These are phyloP conservation scores for Mechanitis messenoides DNA, from an alignment of 2,888 invertebrate genomes.

Conservation along the genomic window DNA sequence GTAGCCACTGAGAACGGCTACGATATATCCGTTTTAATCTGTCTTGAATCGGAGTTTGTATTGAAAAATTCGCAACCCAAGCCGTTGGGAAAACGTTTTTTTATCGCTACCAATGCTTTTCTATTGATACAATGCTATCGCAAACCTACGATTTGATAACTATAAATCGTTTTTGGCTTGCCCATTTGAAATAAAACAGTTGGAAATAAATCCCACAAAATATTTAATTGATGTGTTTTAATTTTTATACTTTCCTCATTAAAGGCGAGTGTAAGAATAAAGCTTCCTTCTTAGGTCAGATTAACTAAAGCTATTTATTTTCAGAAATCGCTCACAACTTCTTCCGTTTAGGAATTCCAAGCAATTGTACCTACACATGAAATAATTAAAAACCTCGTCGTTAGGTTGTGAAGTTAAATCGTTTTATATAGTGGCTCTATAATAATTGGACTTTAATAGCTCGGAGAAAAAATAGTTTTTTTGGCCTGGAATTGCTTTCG, in stretches of 20 bases:
- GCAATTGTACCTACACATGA: not conserved
- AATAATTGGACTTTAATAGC: conserved; percentile 7
- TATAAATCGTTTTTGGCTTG: not conserved
- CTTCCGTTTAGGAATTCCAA: not conserved
- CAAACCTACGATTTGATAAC: not conserved
- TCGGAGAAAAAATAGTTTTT: not conserved
- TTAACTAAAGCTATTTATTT: conserved; percentile 21
- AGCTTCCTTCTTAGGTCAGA: conserved; percentile 15
- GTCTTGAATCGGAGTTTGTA: conserved; percentile 8
- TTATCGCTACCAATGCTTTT: conserved; percentile 2
- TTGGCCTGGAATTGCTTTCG: not conserved
- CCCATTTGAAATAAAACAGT: too few species aligned
- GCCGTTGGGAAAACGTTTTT: conserved; percentile 10
- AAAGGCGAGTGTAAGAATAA: conserved; percentile 12
- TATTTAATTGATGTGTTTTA: too few species aligned
- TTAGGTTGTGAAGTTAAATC: not conserved
- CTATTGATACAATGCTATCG: not conserved
- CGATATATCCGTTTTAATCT: conserved; percentile 15
- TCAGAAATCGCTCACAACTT: conserved; percentile 12
- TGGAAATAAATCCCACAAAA: too few species aligned
- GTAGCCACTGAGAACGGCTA: conserved; percentile 9
- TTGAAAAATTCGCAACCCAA: conserved; percentile 12
- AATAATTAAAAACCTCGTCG: conserved; percentile 2
- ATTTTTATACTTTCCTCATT: too few species aligned
- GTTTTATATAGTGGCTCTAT: not conserved